phyloP scores from a whole-genome alignment of 2,797 vertebrate genomes.

The Okamejei kenojei region DNA sequence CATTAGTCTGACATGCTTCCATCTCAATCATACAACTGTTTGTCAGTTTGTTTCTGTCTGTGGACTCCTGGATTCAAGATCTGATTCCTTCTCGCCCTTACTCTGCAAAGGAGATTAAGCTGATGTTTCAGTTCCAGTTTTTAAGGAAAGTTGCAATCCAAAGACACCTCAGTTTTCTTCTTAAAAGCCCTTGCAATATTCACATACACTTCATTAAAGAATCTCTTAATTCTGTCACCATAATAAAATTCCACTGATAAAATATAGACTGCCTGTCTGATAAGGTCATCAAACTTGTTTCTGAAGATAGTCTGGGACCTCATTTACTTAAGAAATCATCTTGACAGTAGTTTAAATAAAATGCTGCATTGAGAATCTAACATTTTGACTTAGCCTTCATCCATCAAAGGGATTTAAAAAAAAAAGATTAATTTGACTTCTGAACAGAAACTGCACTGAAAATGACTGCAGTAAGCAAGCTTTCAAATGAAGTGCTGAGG shows the following conservation, averaged over 20 bases:
- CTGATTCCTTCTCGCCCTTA: not conserved
- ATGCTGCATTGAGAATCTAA: conserved; percentile 13
- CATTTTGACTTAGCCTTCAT: conserved; percentile 27
- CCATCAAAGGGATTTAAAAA: conserved; percentile 12
- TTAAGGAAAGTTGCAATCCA: not conserved
- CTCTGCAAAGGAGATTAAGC: no score
- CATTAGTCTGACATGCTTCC: not conserved
- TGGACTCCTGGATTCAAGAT: not conserved
- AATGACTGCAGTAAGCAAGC: not conserved
- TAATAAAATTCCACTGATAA: not conserved
- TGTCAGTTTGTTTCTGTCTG: not conserved
- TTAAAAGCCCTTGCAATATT: not conserved
- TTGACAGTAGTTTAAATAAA: conserved; percentile 25
- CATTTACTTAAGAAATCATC: not conserved
- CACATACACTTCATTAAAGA: not conserved
- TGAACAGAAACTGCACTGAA: not conserved
- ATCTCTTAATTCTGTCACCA: not conserved
- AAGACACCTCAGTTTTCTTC: not conserved
- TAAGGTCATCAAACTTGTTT: not conserved
- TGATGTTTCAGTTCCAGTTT: not conserved
- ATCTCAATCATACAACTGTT: not conserved
- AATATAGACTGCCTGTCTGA: not conserved
- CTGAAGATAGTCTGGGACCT: not conserved
- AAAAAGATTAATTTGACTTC: not conserved
- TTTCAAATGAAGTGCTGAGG: conserved; percentile 23